Evolutionary conservation across 1,140 invertebrate species (phyloP).

Genomic region (Drosophila arawakana): DNA sequence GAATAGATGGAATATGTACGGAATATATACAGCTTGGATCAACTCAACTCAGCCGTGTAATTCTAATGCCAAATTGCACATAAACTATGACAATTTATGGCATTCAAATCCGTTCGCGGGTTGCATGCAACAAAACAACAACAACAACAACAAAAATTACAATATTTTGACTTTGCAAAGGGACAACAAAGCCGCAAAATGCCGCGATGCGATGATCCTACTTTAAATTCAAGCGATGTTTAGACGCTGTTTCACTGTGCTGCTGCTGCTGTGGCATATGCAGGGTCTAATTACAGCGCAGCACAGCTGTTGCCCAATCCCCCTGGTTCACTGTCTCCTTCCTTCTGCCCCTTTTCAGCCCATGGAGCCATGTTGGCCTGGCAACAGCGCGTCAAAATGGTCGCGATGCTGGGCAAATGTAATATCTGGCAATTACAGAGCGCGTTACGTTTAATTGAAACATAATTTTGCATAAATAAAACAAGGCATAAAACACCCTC

Average conservation of each 20-base stretch:
- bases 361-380: constrained; percentile 5
- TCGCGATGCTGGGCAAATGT: constrained; percentile 34
- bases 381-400: constrained; percentile 54
- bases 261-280: constrained; percentile 68
- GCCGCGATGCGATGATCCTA: constrained; percentile 64
- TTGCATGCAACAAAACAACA: constrained; percentile 28
- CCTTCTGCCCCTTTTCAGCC: not conserved
- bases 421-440: constrained; percentile 74
- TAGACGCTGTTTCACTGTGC: constrained; percentile 39
- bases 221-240: constrained; percentile 69
- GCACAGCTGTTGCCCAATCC: constrained; percentile 66
- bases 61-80: constrained; percentile 65
- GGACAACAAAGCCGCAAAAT: constrained; percentile 69
- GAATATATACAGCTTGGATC: constrained; percentile 19
- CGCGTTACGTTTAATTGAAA: constrained; percentile 82
- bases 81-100: constrained; percentile 66
- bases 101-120: constrained; percentile 63
- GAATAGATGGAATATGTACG: not conserved
- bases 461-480: constrained; percentile 84
- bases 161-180: constrained; percentile 71
- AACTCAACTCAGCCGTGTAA: constrained; percentile 60
- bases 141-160: constrained; percentile 48
- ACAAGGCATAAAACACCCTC: constrained; percentile 82
- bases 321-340: not conserved
- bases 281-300: constrained; percentile 71